Conservation (phyloP, 2,797 vertebrate genomes). For the Parauchenoglanis punctatus region DNA sequence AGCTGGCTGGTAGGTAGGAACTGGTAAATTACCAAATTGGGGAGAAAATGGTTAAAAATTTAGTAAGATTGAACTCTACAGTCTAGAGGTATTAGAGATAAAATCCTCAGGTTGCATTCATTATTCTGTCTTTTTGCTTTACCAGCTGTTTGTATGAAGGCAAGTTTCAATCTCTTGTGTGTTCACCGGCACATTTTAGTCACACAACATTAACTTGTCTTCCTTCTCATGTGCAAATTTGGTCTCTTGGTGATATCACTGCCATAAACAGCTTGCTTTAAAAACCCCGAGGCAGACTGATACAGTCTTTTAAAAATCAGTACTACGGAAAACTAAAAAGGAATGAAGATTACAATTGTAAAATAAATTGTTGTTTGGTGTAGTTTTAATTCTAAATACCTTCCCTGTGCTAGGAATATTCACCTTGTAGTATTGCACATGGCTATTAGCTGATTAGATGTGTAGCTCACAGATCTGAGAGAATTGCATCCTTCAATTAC, state of each 20-base stretch:
- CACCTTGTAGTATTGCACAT: background rate
- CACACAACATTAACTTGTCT: constrained; percentile 47
- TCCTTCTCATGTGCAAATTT: constrained; percentile 30
- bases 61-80: background rate
- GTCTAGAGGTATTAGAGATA: background rate
- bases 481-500: background rate
- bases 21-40: background rate
- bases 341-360: background rate
- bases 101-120: background rate
- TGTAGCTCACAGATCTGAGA: background rate
- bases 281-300: background rate
- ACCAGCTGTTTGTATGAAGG: background rate
- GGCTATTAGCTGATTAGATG: background rate
- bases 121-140: background rate
- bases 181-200: constrained; percentile 41
- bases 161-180: constrained; percentile 5
- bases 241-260: constrained; percentile 26
- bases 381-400: background rate
- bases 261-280: constrained; percentile 20
- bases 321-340: background rate
- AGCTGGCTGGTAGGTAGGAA: background rate
- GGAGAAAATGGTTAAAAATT: background rate
- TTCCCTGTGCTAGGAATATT: background rate
- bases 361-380: background rate
- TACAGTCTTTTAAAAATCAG: background rate